Evolutionary conservation across 2,888 invertebrate genomes (phyloP), one percentile per base, ranked within the genome.

Genomic region (Platerodrilus igneus): DNA sequence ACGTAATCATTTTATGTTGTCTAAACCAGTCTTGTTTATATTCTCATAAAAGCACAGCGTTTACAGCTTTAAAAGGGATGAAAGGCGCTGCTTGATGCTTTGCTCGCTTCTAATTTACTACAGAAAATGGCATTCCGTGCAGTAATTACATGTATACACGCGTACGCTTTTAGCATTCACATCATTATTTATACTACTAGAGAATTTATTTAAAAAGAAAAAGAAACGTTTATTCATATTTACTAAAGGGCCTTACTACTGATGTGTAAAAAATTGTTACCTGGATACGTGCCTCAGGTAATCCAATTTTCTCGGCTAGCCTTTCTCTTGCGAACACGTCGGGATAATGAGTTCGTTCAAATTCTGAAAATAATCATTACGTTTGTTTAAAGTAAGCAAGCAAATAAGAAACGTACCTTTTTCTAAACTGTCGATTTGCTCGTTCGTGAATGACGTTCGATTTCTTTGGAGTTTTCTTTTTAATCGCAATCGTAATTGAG

Each of bases 281-380:
- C 89, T 95, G 94, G 82, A 95, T 95, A 83, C 94, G 85, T 77
- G 94, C 94, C 84, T 94, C 94, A 74, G 93, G 94, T 74, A 95
- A 86, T 78, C 90, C 90, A 74, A 95, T 95, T 82, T 93, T 93
- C 76, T 87, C 89, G 52, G 95, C 94, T 68, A 95, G 80, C 72
- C 92, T 79, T 72, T 95, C 95, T 62, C 95, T 77, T 55, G 94
- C 93, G 73, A 94, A 95, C 56, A 95, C 94, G 74, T 95, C 94
- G 50, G 94, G 95, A 72, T 95, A 95, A 74, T 95, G 94, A 59
- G 94, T 94, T 71, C 93, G 75, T 75, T 94, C 93, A 75, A 95
- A 95, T 78, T 94, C 94, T 94, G 78, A 51, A 41, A 45, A 38
- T 28, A 23, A 37, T 26, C 18, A 26, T 5, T 6, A 6, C 14